phyloP scores from a whole-genome alignment of 92 coral and sea anemone genomes.

The Ricordea florida region DNA sequence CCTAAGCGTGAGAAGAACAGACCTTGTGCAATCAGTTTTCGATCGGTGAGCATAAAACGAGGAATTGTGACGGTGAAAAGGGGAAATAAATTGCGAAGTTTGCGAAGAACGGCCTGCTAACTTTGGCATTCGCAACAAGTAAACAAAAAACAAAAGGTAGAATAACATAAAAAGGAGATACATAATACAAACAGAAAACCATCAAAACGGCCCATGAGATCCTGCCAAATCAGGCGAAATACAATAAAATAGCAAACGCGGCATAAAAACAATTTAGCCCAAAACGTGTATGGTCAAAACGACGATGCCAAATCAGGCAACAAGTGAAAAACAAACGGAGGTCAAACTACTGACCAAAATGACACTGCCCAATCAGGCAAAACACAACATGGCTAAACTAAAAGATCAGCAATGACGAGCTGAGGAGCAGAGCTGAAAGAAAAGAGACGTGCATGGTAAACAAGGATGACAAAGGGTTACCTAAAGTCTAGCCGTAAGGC shows the following conservation, averaged over 20 bases:
- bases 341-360: slow-evolving; percentile 7
- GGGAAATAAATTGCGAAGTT: no score
- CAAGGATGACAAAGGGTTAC: background rate
- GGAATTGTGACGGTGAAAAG: no score
- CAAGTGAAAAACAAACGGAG: slow-evolving; percentile 9
- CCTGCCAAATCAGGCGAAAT: slow-evolving; percentile 3
- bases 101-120: no score
- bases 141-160: no score
- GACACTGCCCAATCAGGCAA: slow-evolving; percentile 25
- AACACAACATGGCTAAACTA: background rate
- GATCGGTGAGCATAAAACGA: no score
- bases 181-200: no score
- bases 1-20: no score
- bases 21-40: no score
- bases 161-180: no score
- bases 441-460: slow-evolving; percentile 5
- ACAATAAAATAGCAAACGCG: background rate
- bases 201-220: background rate
- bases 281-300: background rate
- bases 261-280: slow-evolving; percentile 7
- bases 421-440: slow-evolving; percentile 1
- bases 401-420: background rate
- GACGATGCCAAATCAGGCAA: slow-evolving; percentile 14
- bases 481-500: slow-evolving; percentile 40
- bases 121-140: no score